Conservation (phyloP, 2,113 vertebrate species). For the Plestiodon gilberti region DNA sequence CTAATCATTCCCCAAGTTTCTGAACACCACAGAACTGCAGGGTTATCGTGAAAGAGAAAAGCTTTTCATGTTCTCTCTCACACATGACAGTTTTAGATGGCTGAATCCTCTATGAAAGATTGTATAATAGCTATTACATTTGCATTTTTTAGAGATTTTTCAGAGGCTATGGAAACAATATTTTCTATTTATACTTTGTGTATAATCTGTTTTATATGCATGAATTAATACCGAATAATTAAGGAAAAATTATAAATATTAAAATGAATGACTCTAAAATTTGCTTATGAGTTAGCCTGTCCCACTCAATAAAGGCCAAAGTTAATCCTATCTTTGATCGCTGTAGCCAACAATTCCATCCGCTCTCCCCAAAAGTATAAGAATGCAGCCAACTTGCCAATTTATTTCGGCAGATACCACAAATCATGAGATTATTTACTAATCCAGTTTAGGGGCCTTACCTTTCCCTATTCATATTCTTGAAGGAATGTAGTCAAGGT, state of each 20-base stretch:
- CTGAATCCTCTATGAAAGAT: too few relatives aligned
- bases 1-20: too few relatives aligned
- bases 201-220: too few relatives aligned
- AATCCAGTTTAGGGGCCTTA: conserved; percentile 82
- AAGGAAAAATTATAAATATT: not conserved
- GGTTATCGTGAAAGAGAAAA: too few relatives aligned
- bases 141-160: too few relatives aligned
- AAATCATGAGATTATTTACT: conserved; percentile 86
- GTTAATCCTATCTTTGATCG: conserved; percentile 73
- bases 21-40: too few relatives aligned
- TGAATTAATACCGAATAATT: not conserved
- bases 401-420: conserved; percentile 80
- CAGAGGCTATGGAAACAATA: not conserved
- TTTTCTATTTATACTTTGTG: not conserved
- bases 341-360: conserved; percentile 60
- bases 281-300: conserved; percentile 44
- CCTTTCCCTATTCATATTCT: conserved; percentile 82
- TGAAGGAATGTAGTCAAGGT: conserved; percentile 82
- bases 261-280: conserved; percentile 28
- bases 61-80: too few relatives aligned
- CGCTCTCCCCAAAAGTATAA: conserved; percentile 68
- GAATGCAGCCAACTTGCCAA: conserved; percentile 68
- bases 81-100: too few relatives aligned
- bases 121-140: too few relatives aligned
- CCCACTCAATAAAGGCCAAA: conserved; percentile 47